phyloP scores from a whole-genome alignment of 1,140 invertebrate species.

The Choristoneura fumiferana region DNA sequence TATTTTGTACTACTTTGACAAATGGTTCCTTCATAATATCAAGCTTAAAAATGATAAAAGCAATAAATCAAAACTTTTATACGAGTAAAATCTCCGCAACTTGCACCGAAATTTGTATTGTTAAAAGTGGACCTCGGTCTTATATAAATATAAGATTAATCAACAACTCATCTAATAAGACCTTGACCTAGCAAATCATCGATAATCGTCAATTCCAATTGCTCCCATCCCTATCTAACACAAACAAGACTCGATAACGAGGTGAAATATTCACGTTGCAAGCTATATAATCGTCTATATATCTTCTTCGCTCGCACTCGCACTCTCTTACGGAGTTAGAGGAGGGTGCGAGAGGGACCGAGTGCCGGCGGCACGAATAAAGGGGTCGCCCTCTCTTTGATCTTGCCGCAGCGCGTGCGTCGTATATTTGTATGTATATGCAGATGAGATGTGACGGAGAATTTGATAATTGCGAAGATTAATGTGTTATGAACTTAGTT shows the following conservation, averaged over 20 bases:
- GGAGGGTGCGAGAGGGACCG: constrained; percentile 66
- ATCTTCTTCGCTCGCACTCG: constrained; percentile 54
- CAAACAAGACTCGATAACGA: constrained; percentile 78
- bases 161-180: too few species aligned
- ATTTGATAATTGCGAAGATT: constrained; percentile 78
- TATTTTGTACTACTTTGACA: too few species aligned
- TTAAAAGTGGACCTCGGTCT: too few species aligned
- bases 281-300: constrained; percentile 64
- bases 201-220: constrained; percentile 42
- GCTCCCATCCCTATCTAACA: constrained; percentile 70
- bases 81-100: too few species aligned
- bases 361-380: constrained; percentile 67
- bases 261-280: constrained; percentile 77
- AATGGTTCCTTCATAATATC: too few species aligned
- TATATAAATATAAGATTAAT: too few species aligned
- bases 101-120: too few species aligned
- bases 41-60: too few species aligned
- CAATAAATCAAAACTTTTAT: too few species aligned
- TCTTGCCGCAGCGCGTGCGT: constrained; percentile 72
- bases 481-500: constrained; percentile 41
- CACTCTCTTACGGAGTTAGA: constrained; percentile 32
- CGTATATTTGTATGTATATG: constrained; percentile 62
- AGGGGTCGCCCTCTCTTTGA: constrained; percentile 74
- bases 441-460: constrained; percentile 71
- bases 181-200: constrained; percentile 18